phyloP scores from a whole-genome alignment of 2,797 vertebrate genomes.

The Psittacula derbiana region DNA sequence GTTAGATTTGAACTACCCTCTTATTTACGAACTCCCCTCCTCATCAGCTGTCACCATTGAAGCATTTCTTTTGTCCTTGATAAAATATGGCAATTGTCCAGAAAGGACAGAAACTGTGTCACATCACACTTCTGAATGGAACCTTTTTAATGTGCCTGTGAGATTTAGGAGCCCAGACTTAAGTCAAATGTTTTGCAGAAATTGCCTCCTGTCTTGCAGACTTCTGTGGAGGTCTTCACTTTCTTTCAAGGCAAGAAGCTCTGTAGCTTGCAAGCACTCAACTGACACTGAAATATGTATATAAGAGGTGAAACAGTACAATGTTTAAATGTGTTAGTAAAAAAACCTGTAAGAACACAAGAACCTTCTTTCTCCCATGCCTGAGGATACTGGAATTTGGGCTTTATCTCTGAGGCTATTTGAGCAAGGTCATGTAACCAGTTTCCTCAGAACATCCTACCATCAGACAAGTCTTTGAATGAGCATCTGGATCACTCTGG shows the following conservation, averaged over 20 bases:
- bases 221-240: neutral
- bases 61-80: neutral
- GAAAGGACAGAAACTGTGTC: neutral
- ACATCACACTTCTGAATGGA: neutral
- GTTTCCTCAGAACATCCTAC: neutral
- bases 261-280: neutral
- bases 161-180: neutral
- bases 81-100: neutral
- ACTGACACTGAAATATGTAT: neutral
- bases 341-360: neutral
- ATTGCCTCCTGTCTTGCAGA: neutral
- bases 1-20: neutral
- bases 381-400: neutral
- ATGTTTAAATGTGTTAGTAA: neutral
- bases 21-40: neutral
- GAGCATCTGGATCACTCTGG: neutral
- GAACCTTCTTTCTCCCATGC: neutral
- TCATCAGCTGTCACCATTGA: neutral
- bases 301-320: neutral
- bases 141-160: neutral
- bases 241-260: neutral
- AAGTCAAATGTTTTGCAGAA: neutral
- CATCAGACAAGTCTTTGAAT: neutral
- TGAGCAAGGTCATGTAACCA: neutral
- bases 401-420: neutral